phyloP scores from a whole-genome alignment of 2,888 invertebrate species.

The Megastigmus dorsalis region DNA sequence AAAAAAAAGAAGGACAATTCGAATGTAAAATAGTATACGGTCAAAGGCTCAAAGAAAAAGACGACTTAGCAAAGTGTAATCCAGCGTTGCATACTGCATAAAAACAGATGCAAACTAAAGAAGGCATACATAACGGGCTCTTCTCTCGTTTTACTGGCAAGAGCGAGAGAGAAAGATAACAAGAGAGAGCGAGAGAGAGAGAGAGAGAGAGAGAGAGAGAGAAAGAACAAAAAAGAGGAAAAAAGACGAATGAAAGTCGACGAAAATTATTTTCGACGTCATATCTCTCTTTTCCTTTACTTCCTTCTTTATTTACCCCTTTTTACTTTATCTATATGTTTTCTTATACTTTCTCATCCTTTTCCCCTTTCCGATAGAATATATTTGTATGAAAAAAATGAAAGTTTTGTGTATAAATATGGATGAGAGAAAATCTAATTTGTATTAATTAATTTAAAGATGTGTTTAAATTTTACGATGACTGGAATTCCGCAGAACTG shows the following conservation, averaged over 20 bases:
- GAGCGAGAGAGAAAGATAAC: neutral
- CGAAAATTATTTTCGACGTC: slow-evolving; percentile 25
- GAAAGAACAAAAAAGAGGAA: too few relatives aligned
- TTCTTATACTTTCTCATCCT: neutral
- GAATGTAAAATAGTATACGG: neutral
- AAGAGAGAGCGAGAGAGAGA: neutral
- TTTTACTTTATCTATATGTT: neutral
- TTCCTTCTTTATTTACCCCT: neutral
- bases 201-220: neutral
- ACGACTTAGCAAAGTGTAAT: slow-evolving; percentile 9
- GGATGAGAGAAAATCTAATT: neutral
- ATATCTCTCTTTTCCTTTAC: neutral
- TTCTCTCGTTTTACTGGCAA: neutral
- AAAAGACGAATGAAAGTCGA: neutral
- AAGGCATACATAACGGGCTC: neutral
- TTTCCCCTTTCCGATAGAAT: too few relatives aligned
- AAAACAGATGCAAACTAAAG: slow-evolving; percentile 17
- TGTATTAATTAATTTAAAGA: too few relatives aligned
- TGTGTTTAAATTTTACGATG: too few relatives aligned
- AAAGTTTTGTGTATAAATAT: neutral
- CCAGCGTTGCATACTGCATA: neutral
- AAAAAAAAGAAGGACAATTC: neutral
- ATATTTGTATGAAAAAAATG: neutral
- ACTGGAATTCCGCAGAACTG: too few relatives aligned
- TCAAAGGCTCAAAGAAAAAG: neutral